These are phyloP conservation scores for Caretta caretta DNA, from an alignment of 2,113 vertebrate genomes.

Conservation along the genomic window DNA sequence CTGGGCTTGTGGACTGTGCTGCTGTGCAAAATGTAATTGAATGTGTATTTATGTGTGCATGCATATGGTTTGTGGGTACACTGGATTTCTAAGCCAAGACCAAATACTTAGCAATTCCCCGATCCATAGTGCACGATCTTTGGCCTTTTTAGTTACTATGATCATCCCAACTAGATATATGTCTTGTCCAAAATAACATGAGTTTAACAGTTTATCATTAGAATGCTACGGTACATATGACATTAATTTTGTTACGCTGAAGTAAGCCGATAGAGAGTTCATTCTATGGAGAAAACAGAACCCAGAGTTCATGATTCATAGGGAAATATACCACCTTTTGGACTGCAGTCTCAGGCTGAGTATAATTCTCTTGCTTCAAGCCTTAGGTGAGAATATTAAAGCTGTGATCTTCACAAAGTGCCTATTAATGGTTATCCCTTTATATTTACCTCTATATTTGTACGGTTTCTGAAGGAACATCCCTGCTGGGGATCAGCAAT, in stretches of 20 bases:
- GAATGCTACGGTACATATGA: constrained; percentile 34
- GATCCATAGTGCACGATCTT: constrained; percentile 80
- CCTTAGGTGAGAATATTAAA: constrained; percentile 73
- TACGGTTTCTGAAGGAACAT: constrained; percentile 65
- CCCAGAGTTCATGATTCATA: constrained; percentile 55
- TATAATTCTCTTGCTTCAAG: constrained; percentile 39
- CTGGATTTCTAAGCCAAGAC: constrained; percentile 69
- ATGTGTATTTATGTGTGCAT: background rate
- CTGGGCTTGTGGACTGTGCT: constrained; percentile 37
- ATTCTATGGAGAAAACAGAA: constrained; percentile 60
- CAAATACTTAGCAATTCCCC: constrained; percentile 74
- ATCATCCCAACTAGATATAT: constrained; percentile 62
- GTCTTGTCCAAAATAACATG: constrained; percentile 52
- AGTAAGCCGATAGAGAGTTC: constrained; percentile 34
- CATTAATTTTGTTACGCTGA: constrained; percentile 50
- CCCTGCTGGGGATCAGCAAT: constrained; percentile 66
- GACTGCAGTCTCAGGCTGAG: constrained; percentile 62
- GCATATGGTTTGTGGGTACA: constrained; percentile 4
- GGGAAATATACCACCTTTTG: constrained; percentile 46
- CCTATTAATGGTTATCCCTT: constrained; percentile 49
- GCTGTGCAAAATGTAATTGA: constrained; percentile 44
- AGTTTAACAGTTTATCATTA: constrained; percentile 57
- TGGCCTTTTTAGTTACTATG: constrained; percentile 79
- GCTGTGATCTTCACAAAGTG: constrained; percentile 75
- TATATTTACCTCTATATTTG: constrained; percentile 47